Conservation (phyloP, 2,113 vertebrate species). For the Aegotheles bennettii region DNA sequence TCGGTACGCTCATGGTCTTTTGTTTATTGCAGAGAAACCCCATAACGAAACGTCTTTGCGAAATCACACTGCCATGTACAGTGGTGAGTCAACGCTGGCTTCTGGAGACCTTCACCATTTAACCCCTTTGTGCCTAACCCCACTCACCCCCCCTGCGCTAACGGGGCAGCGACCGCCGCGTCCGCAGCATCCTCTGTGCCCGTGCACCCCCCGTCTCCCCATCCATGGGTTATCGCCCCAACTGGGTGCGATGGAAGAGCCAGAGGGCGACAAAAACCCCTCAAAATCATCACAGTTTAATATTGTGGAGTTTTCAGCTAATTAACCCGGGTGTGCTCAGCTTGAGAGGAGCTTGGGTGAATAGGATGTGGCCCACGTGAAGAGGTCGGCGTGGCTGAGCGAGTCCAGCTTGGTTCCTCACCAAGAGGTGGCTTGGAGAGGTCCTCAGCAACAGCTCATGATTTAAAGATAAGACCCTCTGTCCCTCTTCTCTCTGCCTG, state of each 20-base stretch:
- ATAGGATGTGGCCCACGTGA: neutral
- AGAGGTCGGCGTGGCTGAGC: neutral
- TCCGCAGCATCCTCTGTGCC: neutral
- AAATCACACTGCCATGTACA: slow-evolving; percentile 87
- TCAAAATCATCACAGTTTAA: accelerated
- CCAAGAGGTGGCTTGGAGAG: neutral
- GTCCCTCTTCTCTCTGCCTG: neutral
- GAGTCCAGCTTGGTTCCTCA: neutral
- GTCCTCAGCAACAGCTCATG: neutral
- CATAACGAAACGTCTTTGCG: slow-evolving; percentile 88
- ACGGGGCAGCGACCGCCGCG: neutral
- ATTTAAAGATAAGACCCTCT: neutral
- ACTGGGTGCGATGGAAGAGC: accelerated
- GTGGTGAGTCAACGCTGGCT: slow-evolving; percentile 86
- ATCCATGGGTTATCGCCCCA: accelerated
- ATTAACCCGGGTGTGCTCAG: neutral
- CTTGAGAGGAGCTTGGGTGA: neutral
- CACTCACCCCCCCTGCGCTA: slow-evolving; percentile 55
- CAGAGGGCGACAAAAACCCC: accelerated
- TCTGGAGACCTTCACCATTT: slow-evolving; percentile 56
- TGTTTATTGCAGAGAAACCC: slow-evolving; percentile 88
- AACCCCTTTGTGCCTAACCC: slow-evolving; percentile 70
- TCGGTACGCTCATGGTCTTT: slow-evolving; percentile 71
- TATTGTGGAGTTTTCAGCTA: neutral
- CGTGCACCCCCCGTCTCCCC: neutral